Percentiles rank a stretch among this genome's conserved stretches.
These are phyloP conservation scores for Portunus trituberculatus DNA, from an alignment of 1,140 invertebrate species.

Conservation along the genomic window DNA sequence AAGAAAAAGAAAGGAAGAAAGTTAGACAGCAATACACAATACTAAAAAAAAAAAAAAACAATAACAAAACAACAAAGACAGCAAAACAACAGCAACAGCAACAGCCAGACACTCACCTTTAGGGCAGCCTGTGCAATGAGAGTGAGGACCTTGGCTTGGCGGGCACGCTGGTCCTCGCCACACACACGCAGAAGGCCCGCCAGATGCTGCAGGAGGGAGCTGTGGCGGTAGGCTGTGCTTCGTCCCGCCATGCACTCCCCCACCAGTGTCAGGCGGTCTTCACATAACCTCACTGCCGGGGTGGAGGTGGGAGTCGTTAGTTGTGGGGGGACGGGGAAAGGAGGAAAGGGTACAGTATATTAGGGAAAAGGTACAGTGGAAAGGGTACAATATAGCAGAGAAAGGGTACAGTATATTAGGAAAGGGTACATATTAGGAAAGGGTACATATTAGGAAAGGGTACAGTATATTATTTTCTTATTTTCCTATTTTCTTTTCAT, in stretches of 20 bases:
- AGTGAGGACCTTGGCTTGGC: constrained; percentile 84
- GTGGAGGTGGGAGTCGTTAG: not conserved
- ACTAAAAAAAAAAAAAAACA: too few relatives aligned
- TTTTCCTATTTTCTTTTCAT: too few relatives aligned
- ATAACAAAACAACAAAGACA: too few relatives aligned
- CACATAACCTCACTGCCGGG: constrained; percentile 82
- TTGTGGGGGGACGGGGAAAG: too few relatives aligned
- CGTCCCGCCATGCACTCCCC: constrained; percentile 82
- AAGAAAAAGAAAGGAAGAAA: too few relatives aligned
- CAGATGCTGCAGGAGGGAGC: constrained; percentile 83
- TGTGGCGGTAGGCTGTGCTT: constrained; percentile 83
- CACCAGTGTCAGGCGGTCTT: constrained; percentile 83
- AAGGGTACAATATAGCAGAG: not conserved
- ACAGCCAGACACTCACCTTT: constrained; percentile 79
- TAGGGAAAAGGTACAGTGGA: too few relatives aligned
- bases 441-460: too few relatives aligned
- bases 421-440: not conserved
- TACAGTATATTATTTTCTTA: too few relatives aligned
- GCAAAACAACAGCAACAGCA: too few relatives aligned
- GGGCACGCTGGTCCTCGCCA: constrained; percentile 80
- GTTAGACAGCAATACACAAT: too few relatives aligned
- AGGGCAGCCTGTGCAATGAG: constrained; percentile 84
- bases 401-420: constrained; percentile 12
- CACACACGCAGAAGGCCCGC: constrained; percentile 83
- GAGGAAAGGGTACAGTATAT: too few relatives aligned